A percentile compares a stretch with the other conserved stretches of the same genome.
Conservation (phyloP, 2,113 vertebrate species). For the Oceanodroma tethys region DNA sequence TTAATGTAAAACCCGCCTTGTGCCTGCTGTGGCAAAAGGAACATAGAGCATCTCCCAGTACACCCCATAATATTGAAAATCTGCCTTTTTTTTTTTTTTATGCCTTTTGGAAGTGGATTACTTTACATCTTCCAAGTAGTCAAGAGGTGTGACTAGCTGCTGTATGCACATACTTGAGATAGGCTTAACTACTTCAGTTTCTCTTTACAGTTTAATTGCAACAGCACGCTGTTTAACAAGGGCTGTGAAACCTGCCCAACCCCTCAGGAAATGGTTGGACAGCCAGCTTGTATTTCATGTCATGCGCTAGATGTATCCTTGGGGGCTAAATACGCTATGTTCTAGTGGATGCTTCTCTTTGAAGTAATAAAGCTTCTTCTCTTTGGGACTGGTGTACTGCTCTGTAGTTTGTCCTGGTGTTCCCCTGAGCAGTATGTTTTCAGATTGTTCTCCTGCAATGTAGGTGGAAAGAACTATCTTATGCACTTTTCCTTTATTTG, state of each 20-base stretch:
- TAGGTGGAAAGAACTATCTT: accelerated
- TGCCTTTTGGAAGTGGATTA: neutral
- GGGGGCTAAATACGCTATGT: neutral
- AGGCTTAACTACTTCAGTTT: neutral
- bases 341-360: neutral
- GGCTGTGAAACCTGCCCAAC: neutral
- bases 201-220: neutral
- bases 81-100: neutral
- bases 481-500: neutral
- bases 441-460: neutral
- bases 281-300: neutral
- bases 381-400: neutral
- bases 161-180: neutral
- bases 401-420: neutral
- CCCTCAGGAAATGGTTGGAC: neutral
- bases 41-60: accelerated
- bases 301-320: accelerated
- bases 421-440: neutral
- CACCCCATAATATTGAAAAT: neutral
- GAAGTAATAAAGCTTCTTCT: neutral
- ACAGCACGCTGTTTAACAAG: neutral
- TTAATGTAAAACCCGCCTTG: neutral
- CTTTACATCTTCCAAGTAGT: neutral
- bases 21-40: neutral
- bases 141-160: neutral